Conservation (phyloP, 2,113 vertebrate species). For the Nothoprocta perdicaria region DNA sequence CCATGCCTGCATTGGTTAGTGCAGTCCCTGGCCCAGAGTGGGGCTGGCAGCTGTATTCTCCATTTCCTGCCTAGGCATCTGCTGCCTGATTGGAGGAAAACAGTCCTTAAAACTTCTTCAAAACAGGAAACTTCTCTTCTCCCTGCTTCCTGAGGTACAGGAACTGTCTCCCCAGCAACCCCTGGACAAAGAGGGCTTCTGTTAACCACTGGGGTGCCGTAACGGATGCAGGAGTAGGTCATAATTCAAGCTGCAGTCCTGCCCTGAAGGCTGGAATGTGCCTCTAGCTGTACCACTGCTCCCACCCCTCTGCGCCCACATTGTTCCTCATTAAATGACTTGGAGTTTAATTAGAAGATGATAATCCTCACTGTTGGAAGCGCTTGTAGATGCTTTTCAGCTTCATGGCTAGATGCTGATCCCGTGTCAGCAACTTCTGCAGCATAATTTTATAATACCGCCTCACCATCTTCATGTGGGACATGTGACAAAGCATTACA, state of each 20-base stretch:
- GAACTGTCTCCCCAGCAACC: conserved; percentile 94
- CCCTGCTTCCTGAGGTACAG: conserved; percentile 97
- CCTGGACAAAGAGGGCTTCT: conserved; percentile 82
- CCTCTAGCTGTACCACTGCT: neutral
- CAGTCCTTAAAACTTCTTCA: conserved; percentile 89
- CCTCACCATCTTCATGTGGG: neutral
- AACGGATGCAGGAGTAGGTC: neutral
- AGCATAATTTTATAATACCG: neutral
- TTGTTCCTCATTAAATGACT: neutral
- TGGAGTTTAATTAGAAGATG: neutral
- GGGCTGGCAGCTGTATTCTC: conserved; percentile 75
- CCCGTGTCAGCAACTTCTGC: neutral
- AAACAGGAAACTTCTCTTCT: conserved; percentile 96
- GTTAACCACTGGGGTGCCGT: conserved; percentile 84
- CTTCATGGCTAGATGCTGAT: neutral
- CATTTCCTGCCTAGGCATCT: conserved; percentile 88
- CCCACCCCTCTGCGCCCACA: neutral
- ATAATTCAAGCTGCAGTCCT: neutral
- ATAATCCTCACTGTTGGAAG: neutral
- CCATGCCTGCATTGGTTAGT: neutral
- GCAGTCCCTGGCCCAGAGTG: conserved; percentile 13
- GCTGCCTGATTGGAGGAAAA: conserved; percentile 91
- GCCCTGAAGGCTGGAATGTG: neutral
- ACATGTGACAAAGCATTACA: neutral
- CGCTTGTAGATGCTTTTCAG: neutral